Evolutionary conservation across 2,888 invertebrate species (phyloP), one percentile per base, ranked within the genome.

Genomic region (Isoperla grammatica): DNA sequence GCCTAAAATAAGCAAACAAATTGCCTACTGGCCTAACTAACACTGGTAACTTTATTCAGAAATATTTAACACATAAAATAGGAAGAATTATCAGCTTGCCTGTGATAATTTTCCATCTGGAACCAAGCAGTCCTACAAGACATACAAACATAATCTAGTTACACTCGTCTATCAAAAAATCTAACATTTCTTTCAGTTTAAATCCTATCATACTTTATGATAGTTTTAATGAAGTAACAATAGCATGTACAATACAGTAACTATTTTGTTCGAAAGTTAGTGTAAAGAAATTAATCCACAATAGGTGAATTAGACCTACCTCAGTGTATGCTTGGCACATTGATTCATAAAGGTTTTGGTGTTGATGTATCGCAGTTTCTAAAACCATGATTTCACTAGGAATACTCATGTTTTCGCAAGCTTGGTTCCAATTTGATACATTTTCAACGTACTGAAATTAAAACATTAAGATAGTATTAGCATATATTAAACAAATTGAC

Each of bases 281-380:
- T 19, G n/a, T 48, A 48, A 48, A 15, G 23, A 48, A 17, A 48
- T 48, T 17, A 22, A 17, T 48, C n/a, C 9, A 48, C 48, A 22
- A 20, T 17, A 43, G 29, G 29, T 29, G 29, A 6, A 29, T 29
- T 29, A 22, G 13, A 45, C 78, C 68, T 80, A 91, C 92, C 82
- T 93, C 92, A 1, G 92, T 91, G 71, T 94, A 94, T 3, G 90
- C 93, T 78, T 95, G 95, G 74, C 95, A 96, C 90, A 97, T 96
- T 64, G 91, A 90, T 73, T 97, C 97, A 71, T 95, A 96, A 19
- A 97, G 82, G 69, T 90, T 90, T 71, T 97, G 90, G 75, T 97
- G 96, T 57, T 94, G 86, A 69, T 95, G 90, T 67, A 97, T 91
- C 60, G 91, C 87, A 67, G 91, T 90, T 74, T 98, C 97, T 61